These are phyloP conservation scores for Embiotoca jacksoni DNA, from an alignment of 2,113 vertebrate species.

Conservation along the genomic window DNA sequence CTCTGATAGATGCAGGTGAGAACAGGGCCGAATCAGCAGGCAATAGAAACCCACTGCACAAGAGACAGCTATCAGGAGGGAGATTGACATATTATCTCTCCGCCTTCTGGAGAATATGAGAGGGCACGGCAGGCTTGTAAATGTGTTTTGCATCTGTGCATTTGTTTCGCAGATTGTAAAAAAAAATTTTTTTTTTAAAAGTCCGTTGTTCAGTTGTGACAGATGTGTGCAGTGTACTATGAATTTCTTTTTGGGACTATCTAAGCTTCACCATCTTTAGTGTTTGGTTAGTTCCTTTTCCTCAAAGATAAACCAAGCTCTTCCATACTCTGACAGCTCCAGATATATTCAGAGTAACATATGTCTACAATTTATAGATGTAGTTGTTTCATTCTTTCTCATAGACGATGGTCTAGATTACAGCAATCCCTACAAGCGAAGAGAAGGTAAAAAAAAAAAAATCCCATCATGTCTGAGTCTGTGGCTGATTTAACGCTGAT, in stretches of 20 bases:
- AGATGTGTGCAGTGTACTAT: slow-evolving; percentile 3
- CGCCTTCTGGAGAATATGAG: slow-evolving; percentile 37
- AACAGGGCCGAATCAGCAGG: slow-evolving; percentile 56
- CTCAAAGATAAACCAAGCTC: slow-evolving; percentile 38
- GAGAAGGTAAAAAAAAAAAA: neutral
- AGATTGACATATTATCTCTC: slow-evolving; percentile 31
- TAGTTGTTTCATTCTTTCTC: slow-evolving; percentile 4
- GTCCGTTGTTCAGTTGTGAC: slow-evolving; percentile 13
- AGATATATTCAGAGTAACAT: slow-evolving; percentile 23
- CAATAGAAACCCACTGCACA: slow-evolving; percentile 41
- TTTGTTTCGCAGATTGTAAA: slow-evolving; percentile 23
- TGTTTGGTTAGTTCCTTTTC: slow-evolving; percentile 14
- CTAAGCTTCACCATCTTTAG: slow-evolving; percentile 25
- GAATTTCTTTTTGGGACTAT: slow-evolving; percentile 46
- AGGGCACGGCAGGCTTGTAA: neutral
- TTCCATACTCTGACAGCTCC: slow-evolving; percentile 8
- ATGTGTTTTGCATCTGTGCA: slow-evolving; percentile 45
- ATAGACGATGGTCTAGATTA: slow-evolving; percentile 28
- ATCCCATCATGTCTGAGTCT: neutral
- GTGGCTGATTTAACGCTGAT: slow-evolving; percentile 42
- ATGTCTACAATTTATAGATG: slow-evolving; percentile 32
- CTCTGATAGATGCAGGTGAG: slow-evolving; percentile 66
- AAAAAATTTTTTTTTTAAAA: too few relatives aligned
- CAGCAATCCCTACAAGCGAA: neutral
- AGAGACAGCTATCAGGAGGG: slow-evolving; percentile 36